These are phyloP conservation scores for Typhlichthys eigenmanni DNA, from an alignment of 2,797 vertebrate species.

Conservation along the genomic window DNA sequence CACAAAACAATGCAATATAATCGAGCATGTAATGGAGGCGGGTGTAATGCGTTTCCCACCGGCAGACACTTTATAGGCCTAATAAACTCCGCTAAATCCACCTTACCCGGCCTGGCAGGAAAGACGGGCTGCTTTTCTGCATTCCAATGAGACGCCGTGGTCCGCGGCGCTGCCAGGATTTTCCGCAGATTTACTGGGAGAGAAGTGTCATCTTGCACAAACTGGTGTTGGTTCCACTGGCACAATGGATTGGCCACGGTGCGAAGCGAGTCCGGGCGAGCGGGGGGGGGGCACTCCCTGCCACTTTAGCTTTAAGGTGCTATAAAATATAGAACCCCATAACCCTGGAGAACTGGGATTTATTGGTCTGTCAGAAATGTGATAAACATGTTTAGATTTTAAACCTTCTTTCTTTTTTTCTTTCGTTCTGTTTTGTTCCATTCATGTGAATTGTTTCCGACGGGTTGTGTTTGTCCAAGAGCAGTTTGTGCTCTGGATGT, in stretches of 20 bases:
- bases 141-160: slow-evolving; percentile 78
- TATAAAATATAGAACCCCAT: slow-evolving; percentile 72
- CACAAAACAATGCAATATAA: slow-evolving; percentile 16
- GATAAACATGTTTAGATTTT: slow-evolving; percentile 16
- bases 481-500: no score
- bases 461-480: no score
- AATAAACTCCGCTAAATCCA: slow-evolving; percentile 75
- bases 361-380: slow-evolving; percentile 57
- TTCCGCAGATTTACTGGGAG: slow-evolving; percentile 81
- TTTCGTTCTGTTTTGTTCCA: neutral
- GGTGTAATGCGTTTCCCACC: slow-evolving; percentile 69
- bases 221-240: slow-evolving; percentile 84
- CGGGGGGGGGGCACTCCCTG: slow-evolving; percentile 38
- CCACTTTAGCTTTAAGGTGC: slow-evolving; percentile 62
- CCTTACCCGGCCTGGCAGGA: slow-evolving; percentile 68
- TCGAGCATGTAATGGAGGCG: slow-evolving; percentile 33
- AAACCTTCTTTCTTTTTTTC: neutral
- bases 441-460: no score
- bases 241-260: slow-evolving; percentile 87
- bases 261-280: slow-evolving; percentile 56
- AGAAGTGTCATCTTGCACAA: slow-evolving; percentile 85
- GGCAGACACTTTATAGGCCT: slow-evolving; percentile 69
- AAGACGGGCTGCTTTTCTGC: slow-evolving; percentile 46
- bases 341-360: slow-evolving; percentile 64
- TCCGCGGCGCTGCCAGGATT: slow-evolving; percentile 75